phyloP scores from a whole-genome alignment of 2,797 vertebrate species.

The Garrulus glandarius region DNA sequence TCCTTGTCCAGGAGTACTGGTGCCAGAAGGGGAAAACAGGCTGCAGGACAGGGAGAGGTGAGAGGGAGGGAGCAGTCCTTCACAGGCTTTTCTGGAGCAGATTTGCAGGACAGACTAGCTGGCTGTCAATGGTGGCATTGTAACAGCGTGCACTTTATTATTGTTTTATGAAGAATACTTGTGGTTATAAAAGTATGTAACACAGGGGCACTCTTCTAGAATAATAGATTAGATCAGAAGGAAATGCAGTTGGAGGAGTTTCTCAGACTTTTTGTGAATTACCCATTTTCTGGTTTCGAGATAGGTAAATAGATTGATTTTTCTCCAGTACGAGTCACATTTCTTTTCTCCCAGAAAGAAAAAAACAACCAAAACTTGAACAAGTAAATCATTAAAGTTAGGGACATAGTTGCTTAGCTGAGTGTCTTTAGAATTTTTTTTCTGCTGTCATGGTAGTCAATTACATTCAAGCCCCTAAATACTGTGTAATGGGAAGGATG shows the following conservation, averaged over 20 bases:
- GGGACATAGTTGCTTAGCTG: neutral
- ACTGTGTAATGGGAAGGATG: neutral
- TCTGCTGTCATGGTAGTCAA: neutral
- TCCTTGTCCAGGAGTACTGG: neutral
- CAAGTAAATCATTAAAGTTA: neutral
- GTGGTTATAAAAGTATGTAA: neutral
- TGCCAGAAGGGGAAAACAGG: neutral
- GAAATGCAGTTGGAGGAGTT: conserved; percentile 30
- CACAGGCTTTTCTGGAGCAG: neutral
- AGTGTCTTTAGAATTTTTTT: neutral
- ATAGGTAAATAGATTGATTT: neutral
- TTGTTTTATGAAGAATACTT: conserved; percentile 31
- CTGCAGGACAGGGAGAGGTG: neutral
- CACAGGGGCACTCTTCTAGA: neutral
- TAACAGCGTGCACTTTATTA: conserved; percentile 36
- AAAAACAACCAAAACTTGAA: neutral
- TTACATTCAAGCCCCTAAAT: neutral
- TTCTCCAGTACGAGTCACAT: neutral
- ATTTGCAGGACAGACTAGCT: neutral
- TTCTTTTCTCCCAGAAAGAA: neutral
- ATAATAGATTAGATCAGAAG: neutral
- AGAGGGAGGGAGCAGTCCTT: neutral
- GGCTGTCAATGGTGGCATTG: neutral
- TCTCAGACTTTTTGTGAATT: conserved; percentile 45
- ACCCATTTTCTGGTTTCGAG: conserved; percentile 60